These are phyloP conservation scores for Capitella teleta DNA, from an alignment of 1,140 invertebrate genomes.

Conservation along the genomic window DNA sequence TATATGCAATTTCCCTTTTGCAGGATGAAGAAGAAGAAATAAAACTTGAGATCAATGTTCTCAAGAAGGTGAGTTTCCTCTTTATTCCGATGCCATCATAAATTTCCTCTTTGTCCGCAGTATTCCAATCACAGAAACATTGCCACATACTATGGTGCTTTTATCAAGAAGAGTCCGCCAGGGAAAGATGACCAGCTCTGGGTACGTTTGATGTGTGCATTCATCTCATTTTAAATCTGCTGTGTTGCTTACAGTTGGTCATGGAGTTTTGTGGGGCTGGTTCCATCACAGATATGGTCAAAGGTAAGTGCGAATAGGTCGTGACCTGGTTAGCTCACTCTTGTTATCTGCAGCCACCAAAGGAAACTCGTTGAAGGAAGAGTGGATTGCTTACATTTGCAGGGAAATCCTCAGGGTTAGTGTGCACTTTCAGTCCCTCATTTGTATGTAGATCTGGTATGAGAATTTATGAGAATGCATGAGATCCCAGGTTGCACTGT, in stretches of 20 bases:
- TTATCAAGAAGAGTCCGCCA: conserved; percentile 94
- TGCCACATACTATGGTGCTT: conserved; percentile 99
- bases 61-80: conserved; percentile 59
- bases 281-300: conserved; percentile 97
- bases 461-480: not conserved
- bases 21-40: conserved; percentile 99
- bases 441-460: not conserved
- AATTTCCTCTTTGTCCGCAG: conserved; percentile 27
- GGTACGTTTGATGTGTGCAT: conserved; percentile 42
- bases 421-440: not conserved
- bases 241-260: conserved; percentile 56
- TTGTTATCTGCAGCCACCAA: conserved; percentile 47
- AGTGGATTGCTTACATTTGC: conserved; percentile 99
- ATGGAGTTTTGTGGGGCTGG: conserved; percentile 99
- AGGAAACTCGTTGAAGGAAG: conserved; percentile 94
- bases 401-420: conserved; percentile 71
- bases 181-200: conserved; percentile 99
- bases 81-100: no score
- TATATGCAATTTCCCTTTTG: conserved; percentile 23
- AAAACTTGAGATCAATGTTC: conserved; percentile 97
- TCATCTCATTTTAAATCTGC: not conserved
- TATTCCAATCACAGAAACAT: conserved; percentile 99
- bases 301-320: conserved; percentile 47
- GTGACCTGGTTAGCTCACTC: not conserved
- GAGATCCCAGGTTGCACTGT: no score